Evolutionary conservation across 2,888 invertebrate species (phyloP), one percentile per base, ranked within the genome.

Genomic region (Lepas anatifera): DNA sequence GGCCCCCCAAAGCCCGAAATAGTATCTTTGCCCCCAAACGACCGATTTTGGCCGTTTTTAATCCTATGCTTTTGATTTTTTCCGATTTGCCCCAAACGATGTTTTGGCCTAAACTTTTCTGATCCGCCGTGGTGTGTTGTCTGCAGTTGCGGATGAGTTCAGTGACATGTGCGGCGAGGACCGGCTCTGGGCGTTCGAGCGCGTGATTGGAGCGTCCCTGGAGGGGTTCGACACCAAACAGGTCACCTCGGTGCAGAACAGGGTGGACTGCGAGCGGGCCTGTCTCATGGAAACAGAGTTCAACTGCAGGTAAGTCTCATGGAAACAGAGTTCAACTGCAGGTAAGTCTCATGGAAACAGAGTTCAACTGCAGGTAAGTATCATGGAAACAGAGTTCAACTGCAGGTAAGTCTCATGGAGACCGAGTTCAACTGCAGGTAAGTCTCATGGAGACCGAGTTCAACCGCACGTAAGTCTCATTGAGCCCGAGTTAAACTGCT

Each of bases 251-350:
- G 78, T 81, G 4, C 79, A 79, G 72, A 77, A 76, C 25, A 78
- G 80, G 72, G 78, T 78, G 10, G 81, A 81, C 69, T 84, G 84
- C 75, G 78, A 81, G 72, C 80, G 81, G 68, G 76, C 81, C 52
- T 84, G 84, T 72, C 77, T 84, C n/a, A 78, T 79, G 70, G 83
- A 84, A 76, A 77, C 78, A 27, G 78, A 79, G 48, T 84, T 84
- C 76, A 79, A 80, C n/a, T 84, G 84, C 77, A 41, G 41, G 41
- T 41, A 41, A 41, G 41, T 4, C 1, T 41, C 41, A 16, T 16
- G 71, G 83, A 84, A 76, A 77, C 78, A 27, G 78, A 79, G 48
- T 84, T 84, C 75, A 79, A 80, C n/a, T 84, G 58, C 80, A 81
- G 68, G 76, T 81, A 50, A 84, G 84, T 72, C 77, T 84, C n/a